These are phyloP conservation scores for Homalodisca vitripennis DNA, from an alignment of 1,140 invertebrate species.

Conservation along the genomic window DNA sequence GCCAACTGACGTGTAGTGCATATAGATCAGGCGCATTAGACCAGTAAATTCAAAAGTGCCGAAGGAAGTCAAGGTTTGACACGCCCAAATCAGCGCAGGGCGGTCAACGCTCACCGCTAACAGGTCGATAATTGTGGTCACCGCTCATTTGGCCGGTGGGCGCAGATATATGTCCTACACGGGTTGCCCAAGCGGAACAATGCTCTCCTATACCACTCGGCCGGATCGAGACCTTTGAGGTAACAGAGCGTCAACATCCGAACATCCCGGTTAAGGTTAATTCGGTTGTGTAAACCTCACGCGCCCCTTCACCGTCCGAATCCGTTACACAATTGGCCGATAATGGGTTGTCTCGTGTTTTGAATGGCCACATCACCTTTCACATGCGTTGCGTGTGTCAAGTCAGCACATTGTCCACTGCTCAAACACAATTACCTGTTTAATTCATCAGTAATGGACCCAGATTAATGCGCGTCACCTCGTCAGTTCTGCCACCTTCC, in stretches of 20 bases:
- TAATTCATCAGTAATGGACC: conserved; percentile 14
- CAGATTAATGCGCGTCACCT: not conserved
- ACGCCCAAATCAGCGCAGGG: not conserved
- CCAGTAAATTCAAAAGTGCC: not conserved
- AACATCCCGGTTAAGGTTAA: not conserved
- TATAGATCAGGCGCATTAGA: not conserved
- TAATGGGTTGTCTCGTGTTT: conserved; percentile 23
- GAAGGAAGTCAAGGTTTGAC: conserved; percentile 6
- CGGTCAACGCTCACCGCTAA: conserved; percentile 1
- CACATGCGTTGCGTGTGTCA: not conserved
- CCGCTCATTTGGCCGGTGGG: not conserved
- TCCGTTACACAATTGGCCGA: conserved; percentile 14
- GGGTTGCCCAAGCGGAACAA: not conserved
- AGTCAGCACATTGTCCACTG: conserved; percentile 14
- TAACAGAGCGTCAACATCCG: not conserved
- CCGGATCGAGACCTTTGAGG: not conserved
- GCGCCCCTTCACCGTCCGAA: not conserved
- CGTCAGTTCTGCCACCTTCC: not conserved
- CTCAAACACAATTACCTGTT: conserved; percentile 17
- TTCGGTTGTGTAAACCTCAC: not conserved
- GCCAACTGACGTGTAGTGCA: too few species aligned
- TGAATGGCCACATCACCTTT: conserved; percentile 12
- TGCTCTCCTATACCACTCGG: not conserved
- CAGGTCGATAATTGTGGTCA: conserved; percentile 3
- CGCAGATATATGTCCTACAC: not conserved